Evolutionary conservation across 2,888 invertebrate genomes (phyloP), one percentile per base, ranked within the genome.

Genomic region (Leptogaster cylindrica): DNA sequence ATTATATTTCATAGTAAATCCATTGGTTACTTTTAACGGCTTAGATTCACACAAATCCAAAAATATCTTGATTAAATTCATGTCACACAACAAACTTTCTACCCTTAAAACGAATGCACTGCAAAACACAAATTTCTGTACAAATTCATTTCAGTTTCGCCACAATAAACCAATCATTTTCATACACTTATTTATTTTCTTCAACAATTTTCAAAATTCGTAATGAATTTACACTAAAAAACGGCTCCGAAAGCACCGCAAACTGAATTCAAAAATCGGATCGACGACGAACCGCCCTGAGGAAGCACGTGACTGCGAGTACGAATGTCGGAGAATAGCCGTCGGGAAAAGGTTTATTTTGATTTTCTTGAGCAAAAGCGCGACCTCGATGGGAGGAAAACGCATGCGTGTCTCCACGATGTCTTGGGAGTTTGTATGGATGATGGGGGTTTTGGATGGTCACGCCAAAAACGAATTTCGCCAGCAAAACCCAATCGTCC

Each of bases 251-350:
- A 31, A 31, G 10, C 31, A 31, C 31, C 7, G 2, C 28, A 7
- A 31, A 31, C 31, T 6, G 16, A 28, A 28, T 28, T 28, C 51
- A 51, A 31, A 28, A 7, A 28, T 28, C 2, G 6, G 1, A 51
- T 12, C n/a, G 1, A 36, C 10, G 16, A 50, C 31, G 18, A 10
- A 20, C 18, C 52, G 3, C 33, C 52, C 10, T 52, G 3, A 18
- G 20, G 3, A 20, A 33, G 31, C 52, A 52, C 52, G 52, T 52
- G 52, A 52, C 33, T 27, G 31, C n/a, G 20, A n/a, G n/a, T n/a
- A n/a, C n/a, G n/a, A 52, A 52, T 31, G 20, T 18, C 12, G 14
- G 33, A 28, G 7, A 27, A 52, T 10, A 33, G 33, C 52, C 33
- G 33, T 31, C 28, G 28, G 33, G 28, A 33, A 52, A 52, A 31